Base-by-base conservation (phyloP, 2,888 invertebrate genomes). In the Aethes cnicana region DNA sequence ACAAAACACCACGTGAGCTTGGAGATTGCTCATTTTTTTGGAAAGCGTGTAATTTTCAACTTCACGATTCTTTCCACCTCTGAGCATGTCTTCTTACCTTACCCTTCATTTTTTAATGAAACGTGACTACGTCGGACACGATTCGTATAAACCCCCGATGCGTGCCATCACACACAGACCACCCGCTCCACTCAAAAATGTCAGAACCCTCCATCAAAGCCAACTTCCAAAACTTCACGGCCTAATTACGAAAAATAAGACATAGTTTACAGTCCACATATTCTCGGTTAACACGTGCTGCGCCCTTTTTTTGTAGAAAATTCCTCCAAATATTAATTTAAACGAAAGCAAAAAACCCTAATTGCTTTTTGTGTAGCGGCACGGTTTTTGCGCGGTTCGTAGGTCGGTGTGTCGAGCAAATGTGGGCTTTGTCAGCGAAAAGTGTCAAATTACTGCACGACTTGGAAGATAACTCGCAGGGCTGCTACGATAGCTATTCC, bases 401-500 rank as follows among this genome's bases (percentile, higher is more conserved):
- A 72, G 71, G 64, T 69, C 68, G 71, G 74, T 70, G 72, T 66
- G 64, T 73, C 68, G 74, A 81, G 82, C 83, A 85, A 87, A 88
- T 84, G 86, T 88, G 88, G 80, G 78, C 79, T 86, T 86, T 88
- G 88, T 87, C 88, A 88, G 75, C 41, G 84, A 75, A 88, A 88
- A 88, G 89, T 89, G 89, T 89, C 88, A 87, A 86, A 86, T 89
- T 88, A 88, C 89, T 72, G 85, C 85, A 84, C 85, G 84, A 87
- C 87, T 85, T 86, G 74, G 64, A 14, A 79, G 85, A 87, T 88
- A 83, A 75, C 56, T 7, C 25, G 33, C 65, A 87, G 86, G 87
- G 87, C 53, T 87, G 83, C 5, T 59, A 55, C 63, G 25, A 6
- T 16, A 5, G 6, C 23, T 35, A 26, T 25, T 42, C 35, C 7